Base-by-base conservation (phyloP, 2,113 vertebrate genomes). In the Colossoma macropomum region DNA sequence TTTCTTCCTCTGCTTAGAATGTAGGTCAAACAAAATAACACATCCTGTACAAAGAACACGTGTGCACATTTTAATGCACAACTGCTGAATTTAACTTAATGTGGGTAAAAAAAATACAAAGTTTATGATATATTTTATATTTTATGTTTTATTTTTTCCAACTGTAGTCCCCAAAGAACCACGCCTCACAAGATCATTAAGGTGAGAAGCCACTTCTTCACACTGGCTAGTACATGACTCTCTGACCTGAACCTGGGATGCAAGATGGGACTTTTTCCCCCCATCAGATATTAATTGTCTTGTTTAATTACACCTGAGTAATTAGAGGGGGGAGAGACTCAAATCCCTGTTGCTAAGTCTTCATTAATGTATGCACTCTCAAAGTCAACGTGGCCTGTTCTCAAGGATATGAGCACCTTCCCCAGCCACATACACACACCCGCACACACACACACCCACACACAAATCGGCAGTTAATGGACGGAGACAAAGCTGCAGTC, bases 251-350 rank as follows among this genome's bases (percentile, higher is more conserved):
- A 74, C 77, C 86, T 86, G 80, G 68, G 84, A 75, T 69, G 34
- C 41, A 75, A 75, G 81, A 82, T 7, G 28, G 56, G 21, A 76
- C 69, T 15, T 12, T 16, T n/a, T 69, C 28, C 28, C 52, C 50
- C 25, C 23, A 11, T 73, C 34, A 69, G 78, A 85, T 72, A 86
- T 90, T 88, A 88, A 91, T 89, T 89, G 90, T 88, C 86, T 89
- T 89, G 77, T 89, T 92, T 91, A 90, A 90, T 93, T 91, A 88
- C 82, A 88, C 87, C 77, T 89, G 63, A 21, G 85, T 86, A 84
- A 91, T 90, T 86, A 88, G 54, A 74, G 56, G 75, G 41, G 74
- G 77, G 75, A 85, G 13, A 73, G 59, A 74, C 78, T 85, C n/a
- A 84, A 89, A 84, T 92, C 87, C 83, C 85, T 59, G 54, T 84